Conservation (phyloP, 2,888 invertebrate species). For the Elmis aenea region DNA sequence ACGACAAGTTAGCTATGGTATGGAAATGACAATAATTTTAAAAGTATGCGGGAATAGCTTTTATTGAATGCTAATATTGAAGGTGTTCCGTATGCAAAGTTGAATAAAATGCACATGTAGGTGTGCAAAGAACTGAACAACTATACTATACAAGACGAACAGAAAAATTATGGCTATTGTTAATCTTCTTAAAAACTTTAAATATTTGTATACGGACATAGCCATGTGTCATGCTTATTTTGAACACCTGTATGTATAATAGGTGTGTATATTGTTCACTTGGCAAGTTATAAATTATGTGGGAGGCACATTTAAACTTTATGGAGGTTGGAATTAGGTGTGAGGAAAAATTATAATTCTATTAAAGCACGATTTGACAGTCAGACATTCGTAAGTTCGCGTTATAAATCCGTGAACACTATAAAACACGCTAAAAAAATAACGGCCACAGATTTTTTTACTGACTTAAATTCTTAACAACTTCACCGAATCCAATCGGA, state of each 20-base stretch:
- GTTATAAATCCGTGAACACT: too few species aligned
- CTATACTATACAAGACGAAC: conserved; percentile 27
- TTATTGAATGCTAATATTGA: conserved; percentile 39
- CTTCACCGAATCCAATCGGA: neutral
- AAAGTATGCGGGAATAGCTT: conserved; percentile 30
- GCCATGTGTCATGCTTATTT: conserved; percentile 30
- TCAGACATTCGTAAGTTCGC: conserved; percentile 10
- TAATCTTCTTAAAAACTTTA: conserved; percentile 29
- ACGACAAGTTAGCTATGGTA: too few species aligned
- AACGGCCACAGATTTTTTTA: too few species aligned
- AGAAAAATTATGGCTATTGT: conserved; percentile 30
- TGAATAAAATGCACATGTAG: conserved; percentile 27
- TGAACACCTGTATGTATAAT: conserved; percentile 33
- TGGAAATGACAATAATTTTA: conserved; percentile 12
- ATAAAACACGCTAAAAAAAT: too few species aligned
- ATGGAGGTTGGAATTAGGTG: conserved; percentile 22
- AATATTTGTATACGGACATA: conserved; percentile 29
- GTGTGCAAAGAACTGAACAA: conserved; percentile 29
- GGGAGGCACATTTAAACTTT: conserved; percentile 22
- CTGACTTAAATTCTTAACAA: too few species aligned
- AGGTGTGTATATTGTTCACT: conserved; percentile 29
- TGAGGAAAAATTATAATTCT: conserved; percentile 22
- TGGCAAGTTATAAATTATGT: conserved; percentile 28
- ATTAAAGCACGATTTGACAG: conserved; percentile 18
- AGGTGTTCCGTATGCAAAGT: conserved; percentile 34